These are phyloP conservation scores for Asbolus verrucosus DNA, from an alignment of 1,140 invertebrate species.

Conservation along the genomic window DNA sequence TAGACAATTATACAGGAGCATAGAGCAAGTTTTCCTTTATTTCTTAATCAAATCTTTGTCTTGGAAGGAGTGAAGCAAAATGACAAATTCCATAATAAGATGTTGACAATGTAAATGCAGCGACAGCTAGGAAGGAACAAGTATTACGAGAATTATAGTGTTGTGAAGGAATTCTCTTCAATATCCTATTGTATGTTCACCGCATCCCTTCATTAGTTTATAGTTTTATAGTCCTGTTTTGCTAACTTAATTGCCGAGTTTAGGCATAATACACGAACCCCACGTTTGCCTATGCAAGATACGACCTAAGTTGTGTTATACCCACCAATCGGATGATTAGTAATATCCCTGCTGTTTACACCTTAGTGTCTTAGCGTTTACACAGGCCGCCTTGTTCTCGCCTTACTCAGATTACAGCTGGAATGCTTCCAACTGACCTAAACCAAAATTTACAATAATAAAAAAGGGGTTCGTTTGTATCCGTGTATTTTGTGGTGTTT, in stretches of 20 bases:
- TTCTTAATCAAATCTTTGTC: constrained; percentile 32
- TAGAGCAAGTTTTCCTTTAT: constrained; percentile 20
- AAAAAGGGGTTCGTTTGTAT: constrained; percentile 16
- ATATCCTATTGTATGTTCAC: constrained; percentile 44
- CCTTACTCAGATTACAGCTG: constrained; percentile 18
- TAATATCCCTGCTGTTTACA: constrained; percentile 44
- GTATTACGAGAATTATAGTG: constrained; percentile 35
- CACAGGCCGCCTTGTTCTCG: constrained; percentile 30
- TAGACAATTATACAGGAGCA: constrained; percentile 25
- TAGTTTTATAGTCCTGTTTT: constrained; percentile 49
- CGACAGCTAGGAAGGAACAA: constrained; percentile 22
- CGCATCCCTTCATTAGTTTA: constrained; percentile 49
- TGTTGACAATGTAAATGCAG: constrained; percentile 31
- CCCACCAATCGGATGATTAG: constrained; percentile 44
- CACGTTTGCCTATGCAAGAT: constrained; percentile 46
- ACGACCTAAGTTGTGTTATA: constrained; percentile 45
- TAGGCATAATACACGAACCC: constrained; percentile 48
- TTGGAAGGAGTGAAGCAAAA: constrained; percentile 2
- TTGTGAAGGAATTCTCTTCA: constrained; percentile 40
- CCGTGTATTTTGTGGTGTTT: constrained; percentile 35
- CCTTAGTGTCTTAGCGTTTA: constrained; percentile 42
- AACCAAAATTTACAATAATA: constrained; percentile 30
- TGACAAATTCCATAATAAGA: constrained; percentile 29
- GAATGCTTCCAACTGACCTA: constrained; percentile 29
- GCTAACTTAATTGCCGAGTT: constrained; percentile 48